These are phyloP conservation scores for Pogonocherus hispidulus DNA, from an alignment of 2,888 invertebrate species.

Conservation along the genomic window DNA sequence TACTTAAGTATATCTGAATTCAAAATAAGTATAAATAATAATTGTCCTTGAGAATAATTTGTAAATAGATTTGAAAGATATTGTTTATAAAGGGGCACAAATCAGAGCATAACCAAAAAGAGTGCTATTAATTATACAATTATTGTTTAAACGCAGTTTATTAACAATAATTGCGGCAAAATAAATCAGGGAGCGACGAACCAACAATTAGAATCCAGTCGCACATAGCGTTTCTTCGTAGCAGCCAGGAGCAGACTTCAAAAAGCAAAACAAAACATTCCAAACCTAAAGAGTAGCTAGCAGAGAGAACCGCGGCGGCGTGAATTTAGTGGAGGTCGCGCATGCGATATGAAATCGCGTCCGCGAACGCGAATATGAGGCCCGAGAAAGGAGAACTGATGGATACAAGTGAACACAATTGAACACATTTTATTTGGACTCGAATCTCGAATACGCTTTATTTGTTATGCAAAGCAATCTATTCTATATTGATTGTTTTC, in stretches of 20 bases:
- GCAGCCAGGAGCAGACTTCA: neutral
- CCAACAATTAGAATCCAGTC: neutral
- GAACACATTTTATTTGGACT: neutral
- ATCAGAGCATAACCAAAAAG: neutral
- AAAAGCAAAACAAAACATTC: conserved; percentile 25
- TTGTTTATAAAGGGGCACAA: neutral
- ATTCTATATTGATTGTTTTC: conserved; percentile 52
- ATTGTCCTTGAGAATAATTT: neutral
- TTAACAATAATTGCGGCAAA: conserved; percentile 31
- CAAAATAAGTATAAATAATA: neutral
- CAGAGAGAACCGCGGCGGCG: conserved; percentile 46
- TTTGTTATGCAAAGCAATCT: conserved; percentile 45
- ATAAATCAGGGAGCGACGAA: neutral
- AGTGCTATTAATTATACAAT: neutral
- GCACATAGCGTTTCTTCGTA: neutral
- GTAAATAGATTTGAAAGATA: neutral
- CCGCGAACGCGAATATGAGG: conserved; percentile 52
- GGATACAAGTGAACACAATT: conserved; percentile 4
- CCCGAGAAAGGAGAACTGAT: conserved; percentile 64
- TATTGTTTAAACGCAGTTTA: conserved; percentile 4
- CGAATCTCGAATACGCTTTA: conserved; percentile 16
- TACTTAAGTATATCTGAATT: neutral
- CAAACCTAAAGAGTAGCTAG: conserved; percentile 24
- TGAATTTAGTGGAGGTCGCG: conserved; percentile 64
- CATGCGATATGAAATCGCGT: conserved; percentile 54